Evolutionary conservation across 2,113 vertebrate genomes (phyloP).

Genomic region (Leucopsar rothschildi): DNA sequence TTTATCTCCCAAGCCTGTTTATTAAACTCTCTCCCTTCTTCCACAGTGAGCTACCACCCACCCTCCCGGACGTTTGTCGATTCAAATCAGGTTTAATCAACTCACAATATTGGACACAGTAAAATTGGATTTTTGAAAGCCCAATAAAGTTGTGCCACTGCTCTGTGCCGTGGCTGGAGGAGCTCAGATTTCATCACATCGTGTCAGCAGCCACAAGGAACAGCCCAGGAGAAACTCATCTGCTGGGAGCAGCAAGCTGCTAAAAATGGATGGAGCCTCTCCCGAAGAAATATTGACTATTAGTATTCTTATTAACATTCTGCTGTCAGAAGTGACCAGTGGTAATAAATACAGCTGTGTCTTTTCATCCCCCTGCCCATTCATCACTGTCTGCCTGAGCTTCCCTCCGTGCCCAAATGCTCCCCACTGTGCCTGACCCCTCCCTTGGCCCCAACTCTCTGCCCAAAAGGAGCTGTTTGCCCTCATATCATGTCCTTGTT

Average conservation of each 20-base stretch:
- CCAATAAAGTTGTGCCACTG: conserved; percentile 31
- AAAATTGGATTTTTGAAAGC: conserved; percentile 58
- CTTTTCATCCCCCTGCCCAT: conserved; percentile 1
- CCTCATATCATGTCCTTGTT: background rate
- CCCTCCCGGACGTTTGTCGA: background rate
- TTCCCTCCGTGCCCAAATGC: background rate
- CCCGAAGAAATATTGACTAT: conserved; percentile 26
- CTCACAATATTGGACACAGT: conserved; percentile 32
- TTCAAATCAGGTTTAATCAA: conserved; percentile 67
- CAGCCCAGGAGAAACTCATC: conserved; percentile 10
- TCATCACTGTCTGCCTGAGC: conserved; percentile 11
- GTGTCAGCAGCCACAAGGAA: background rate
- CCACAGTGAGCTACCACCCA: background rate
- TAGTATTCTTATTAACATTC: conserved; percentile 36
- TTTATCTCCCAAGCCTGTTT: conserved; percentile 59
- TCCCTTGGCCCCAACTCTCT: background rate
- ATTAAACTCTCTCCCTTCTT: conserved; percentile 41
- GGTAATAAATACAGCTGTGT: conserved; percentile 22
- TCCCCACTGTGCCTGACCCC: background rate
- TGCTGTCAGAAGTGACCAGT: conserved; percentile 42
- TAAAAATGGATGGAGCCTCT: conserved; percentile 32
- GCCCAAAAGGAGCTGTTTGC: background rate
- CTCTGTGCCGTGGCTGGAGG: background rate
- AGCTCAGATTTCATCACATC: conserved; percentile 22
- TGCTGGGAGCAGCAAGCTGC: conserved; percentile 3